Evolutionary conservation across 2,797 vertebrate genomes (phyloP).

Genomic region (Tiaroga cobitis): DNA sequence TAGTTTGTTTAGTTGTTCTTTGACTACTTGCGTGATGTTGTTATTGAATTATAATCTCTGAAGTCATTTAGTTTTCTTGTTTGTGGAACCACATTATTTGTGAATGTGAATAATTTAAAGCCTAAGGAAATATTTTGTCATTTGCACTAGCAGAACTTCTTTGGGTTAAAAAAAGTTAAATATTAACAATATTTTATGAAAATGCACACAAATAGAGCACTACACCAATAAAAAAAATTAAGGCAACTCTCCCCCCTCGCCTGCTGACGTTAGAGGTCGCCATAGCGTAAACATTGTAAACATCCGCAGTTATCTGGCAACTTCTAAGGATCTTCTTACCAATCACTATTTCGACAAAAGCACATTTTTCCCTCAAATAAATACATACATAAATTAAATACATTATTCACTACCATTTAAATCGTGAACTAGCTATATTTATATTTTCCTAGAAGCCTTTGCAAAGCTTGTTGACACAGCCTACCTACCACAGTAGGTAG

Average conservation of each 20-base stretch:
- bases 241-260: not conserved
- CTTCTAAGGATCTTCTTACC: not conserved
- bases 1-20: not conserved
- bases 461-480: fast-evolving
- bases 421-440: not conserved
- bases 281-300: not conserved
- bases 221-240: not conserved
- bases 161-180: not conserved
- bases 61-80: not conserved
- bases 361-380: not conserved
- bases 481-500: constrained; percentile 17
- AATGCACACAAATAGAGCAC: not conserved
- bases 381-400: not conserved
- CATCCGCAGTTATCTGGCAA: not conserved
- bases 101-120: not conserved
- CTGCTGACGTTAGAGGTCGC: not conserved
- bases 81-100: not conserved
- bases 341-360: not conserved
- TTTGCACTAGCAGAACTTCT: not conserved
- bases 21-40: not conserved
- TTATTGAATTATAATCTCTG: not conserved
- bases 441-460: not conserved
- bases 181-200: not conserved
- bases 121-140: not conserved
- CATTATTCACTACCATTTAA: not conserved